A percentile compares a stretch with the other conserved stretches of the same genome.
phyloP scores from a whole-genome alignment of 2,888 invertebrate genomes.

The Thereva nobilitata region DNA sequence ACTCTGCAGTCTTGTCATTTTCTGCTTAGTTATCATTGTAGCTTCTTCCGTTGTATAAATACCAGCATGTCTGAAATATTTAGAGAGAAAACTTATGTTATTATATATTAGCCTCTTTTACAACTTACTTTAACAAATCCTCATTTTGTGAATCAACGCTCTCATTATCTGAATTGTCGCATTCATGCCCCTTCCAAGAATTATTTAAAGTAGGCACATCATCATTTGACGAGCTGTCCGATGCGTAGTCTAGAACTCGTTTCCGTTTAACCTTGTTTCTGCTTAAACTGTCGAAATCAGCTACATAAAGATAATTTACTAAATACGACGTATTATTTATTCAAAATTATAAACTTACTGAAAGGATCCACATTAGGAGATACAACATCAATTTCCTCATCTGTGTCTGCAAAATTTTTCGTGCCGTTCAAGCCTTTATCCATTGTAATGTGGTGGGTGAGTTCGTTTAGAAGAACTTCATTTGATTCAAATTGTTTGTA shows the following conservation, averaged over 20 bases:
- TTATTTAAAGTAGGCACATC: constrained; percentile 67
- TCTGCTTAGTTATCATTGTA: constrained; percentile 73
- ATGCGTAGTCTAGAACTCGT: constrained; percentile 70
- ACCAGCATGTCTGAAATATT: constrained; percentile 75
- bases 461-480: constrained; percentile 67
- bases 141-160: constrained; percentile 77
- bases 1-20: constrained; percentile 75
- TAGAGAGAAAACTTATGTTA: not conserved
- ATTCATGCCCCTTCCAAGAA: constrained; percentile 67
- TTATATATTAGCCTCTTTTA: not conserved
- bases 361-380: constrained; percentile 65
- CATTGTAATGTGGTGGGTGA: constrained; percentile 67
- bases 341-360: constrained; percentile 54
- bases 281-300: constrained; percentile 61
- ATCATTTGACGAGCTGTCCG: constrained; percentile 69
- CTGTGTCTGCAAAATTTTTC: constrained; percentile 50
- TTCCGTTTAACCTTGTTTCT: constrained; percentile 60
- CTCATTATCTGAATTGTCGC: constrained; percentile 75
- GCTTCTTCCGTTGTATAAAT: constrained; percentile 89
- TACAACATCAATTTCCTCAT: constrained; percentile 60
- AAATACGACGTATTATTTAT: constrained; percentile 27
- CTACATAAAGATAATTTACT: constrained; percentile 54
- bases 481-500: constrained; percentile 68
- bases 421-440: constrained; percentile 49
- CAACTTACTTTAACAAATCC: constrained; percentile 70